A percentile compares a stretch with the other conserved stretches of the same genome.
Evolutionary conservation across 2,888 invertebrate genomes (phyloP).

Genomic region (Platycheirus rosarum): DNA sequence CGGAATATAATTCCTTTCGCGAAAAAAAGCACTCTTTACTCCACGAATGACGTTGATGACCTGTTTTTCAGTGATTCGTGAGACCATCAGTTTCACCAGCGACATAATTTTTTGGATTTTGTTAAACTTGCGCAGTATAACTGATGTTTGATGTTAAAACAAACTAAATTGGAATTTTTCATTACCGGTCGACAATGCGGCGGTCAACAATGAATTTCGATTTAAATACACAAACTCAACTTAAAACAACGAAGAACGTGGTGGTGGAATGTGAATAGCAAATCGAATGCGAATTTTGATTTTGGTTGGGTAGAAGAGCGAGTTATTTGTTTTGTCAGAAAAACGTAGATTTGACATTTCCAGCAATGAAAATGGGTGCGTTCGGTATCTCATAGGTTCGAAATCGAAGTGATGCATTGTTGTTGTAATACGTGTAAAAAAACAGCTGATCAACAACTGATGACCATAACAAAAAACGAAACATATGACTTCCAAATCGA

Average conservation of each 20-base stretch:
- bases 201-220: not conserved
- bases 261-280: too few species aligned
- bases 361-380: slow-evolving; percentile 6
- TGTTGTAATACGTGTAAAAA: too few species aligned
- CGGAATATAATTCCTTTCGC: slow-evolving; percentile 16
- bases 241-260: too few species aligned
- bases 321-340: not conserved
- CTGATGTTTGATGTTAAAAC: not conserved
- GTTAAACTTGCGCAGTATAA: slow-evolving; percentile 33
- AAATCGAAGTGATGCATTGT: too few species aligned
- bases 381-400: too few species aligned
- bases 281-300: too few species aligned
- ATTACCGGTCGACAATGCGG: slow-evolving; percentile 10
- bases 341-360: slow-evolving; percentile 6
- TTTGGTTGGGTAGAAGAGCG: too few species aligned
- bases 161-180: slow-evolving; percentile 31
- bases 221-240: not conserved
- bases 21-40: slow-evolving; percentile 46
- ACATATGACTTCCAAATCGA: too few species aligned
- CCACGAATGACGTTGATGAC: slow-evolving; percentile 63
- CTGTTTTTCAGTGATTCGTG: slow-evolving; percentile 32
- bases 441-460: too few species aligned
- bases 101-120: slow-evolving; percentile 33
- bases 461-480: too few species aligned
- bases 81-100: slow-evolving; percentile 29